phyloP scores from a whole-genome alignment of 2,888 invertebrate species.

The Subacronicta megacephala region DNA sequence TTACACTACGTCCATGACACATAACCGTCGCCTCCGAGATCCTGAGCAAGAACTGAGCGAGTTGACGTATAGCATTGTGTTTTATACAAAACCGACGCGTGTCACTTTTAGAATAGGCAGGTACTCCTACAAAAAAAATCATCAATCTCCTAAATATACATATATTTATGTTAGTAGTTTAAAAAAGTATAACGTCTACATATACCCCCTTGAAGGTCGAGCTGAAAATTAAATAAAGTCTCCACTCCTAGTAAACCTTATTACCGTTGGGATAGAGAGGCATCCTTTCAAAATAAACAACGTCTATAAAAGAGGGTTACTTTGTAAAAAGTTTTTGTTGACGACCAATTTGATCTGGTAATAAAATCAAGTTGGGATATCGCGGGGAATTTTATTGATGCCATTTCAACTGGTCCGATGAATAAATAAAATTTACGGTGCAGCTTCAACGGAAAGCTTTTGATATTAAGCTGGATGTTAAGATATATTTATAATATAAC shows the following conservation, averaged over 20 bases:
- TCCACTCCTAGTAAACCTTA: slow-evolving; percentile 67
- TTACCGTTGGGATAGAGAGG: slow-evolving; percentile 65
- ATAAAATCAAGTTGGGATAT: slow-evolving; percentile 66
- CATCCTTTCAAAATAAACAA: slow-evolving; percentile 72
- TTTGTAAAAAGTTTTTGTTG: slow-evolving; percentile 66
- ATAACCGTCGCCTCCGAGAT: no score
- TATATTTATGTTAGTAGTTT: slow-evolving; percentile 7
- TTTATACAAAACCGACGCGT: no score
- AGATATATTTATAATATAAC: no score
- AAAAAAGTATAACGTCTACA: slow-evolving; percentile 18
- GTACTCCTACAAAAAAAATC: no score
- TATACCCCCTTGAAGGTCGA: slow-evolving; percentile 27
- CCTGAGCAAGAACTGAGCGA: no score
- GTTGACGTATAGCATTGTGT: no score
- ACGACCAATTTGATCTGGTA: slow-evolving; percentile 67
- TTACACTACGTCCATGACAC: no score
- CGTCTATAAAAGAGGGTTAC: slow-evolving; percentile 69
- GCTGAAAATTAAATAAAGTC: slow-evolving; percentile 68
- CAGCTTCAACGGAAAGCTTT: slow-evolving; percentile 1
- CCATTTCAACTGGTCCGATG: slow-evolving; percentile 37
- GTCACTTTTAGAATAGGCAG: no score
- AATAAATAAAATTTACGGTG: slow-evolving; percentile 34
- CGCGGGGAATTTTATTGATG: slow-evolving; percentile 58
- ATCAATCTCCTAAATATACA: no score
- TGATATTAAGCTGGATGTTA: no score